Percentiles rank a stretch among this genome's conserved stretches.
These are phyloP conservation scores for Margarornis squamiger DNA, from an alignment of 2,797 vertebrate species.

Conservation along the genomic window DNA sequence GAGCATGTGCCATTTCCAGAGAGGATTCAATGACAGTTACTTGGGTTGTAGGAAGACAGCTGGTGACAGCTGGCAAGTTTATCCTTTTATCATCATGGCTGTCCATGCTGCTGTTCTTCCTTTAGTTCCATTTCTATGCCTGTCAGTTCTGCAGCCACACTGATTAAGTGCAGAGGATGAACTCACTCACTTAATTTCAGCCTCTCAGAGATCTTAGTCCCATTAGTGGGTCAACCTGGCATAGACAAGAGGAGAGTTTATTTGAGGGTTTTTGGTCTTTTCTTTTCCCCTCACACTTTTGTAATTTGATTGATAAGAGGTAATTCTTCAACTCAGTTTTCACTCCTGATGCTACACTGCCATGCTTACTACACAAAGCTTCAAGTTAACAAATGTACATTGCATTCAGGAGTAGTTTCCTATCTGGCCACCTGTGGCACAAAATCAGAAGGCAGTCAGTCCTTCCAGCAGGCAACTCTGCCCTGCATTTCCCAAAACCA, in stretches of 20 bases:
- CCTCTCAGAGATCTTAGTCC: neutral
- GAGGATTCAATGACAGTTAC: neutral
- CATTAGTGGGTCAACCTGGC: neutral
- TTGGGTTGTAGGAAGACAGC: neutral
- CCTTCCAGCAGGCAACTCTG: neutral
- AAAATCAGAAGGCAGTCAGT: neutral
- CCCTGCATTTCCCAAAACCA: neutral
- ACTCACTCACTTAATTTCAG: neutral
- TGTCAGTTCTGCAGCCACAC: neutral
- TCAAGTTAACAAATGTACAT: neutral
- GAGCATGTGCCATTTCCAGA: neutral
- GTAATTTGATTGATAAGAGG: neutral
- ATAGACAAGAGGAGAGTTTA: neutral
- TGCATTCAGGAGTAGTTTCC: neutral
- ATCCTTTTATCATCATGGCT: neutral
- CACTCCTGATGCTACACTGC: neutral
- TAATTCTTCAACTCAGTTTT: neutral
- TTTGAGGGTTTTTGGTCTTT: fast-evolving
- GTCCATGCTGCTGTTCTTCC: neutral
- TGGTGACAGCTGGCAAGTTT: neutral
- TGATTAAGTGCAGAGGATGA: neutral
- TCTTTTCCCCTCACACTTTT: neutral
- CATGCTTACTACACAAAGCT: neutral
- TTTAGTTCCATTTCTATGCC: neutral
- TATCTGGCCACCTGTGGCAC: neutral